A percentile compares a stretch with the other conserved stretches of the same genome.
Evolutionary conservation across 2,888 invertebrate species (phyloP).

Genomic region (Cabera pusaria): DNA sequence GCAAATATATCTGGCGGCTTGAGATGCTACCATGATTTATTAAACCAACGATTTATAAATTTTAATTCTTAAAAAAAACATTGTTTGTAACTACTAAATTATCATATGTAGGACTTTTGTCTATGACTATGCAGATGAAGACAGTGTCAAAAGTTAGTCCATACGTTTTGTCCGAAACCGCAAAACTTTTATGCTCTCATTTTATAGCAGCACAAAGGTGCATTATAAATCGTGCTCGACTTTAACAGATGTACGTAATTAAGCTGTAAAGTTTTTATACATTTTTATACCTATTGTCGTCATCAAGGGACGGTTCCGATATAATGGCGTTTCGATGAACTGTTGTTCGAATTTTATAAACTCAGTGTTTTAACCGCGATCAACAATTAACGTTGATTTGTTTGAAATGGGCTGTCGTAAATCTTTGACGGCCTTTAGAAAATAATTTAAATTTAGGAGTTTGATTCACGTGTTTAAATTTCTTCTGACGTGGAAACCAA

Average conservation of each 20-base stretch:
- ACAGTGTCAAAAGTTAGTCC: slow-evolving; percentile 15
- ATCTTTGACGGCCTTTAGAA: too few species aligned
- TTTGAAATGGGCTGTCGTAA: slow-evolving; percentile 32
- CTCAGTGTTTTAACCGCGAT: slow-evolving; percentile 29
- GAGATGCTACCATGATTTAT: too few species aligned
- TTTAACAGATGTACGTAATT: slow-evolving; percentile 80
- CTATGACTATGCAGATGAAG: not conserved
- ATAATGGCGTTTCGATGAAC: slow-evolving; percentile 44
- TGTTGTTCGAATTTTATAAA: slow-evolving; percentile 40
- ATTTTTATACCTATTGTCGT: slow-evolving; percentile 45
- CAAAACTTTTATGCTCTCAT: slow-evolving; percentile 63
- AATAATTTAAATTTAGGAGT: too few species aligned
- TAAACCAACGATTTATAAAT: too few species aligned
- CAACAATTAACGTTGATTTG: slow-evolving; percentile 29
- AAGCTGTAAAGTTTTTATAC: slow-evolving; percentile 73
- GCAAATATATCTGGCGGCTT: too few species aligned
- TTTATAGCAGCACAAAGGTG: slow-evolving; percentile 69
- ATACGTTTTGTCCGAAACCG: slow-evolving; percentile 35
- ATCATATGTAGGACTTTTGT: too few species aligned
- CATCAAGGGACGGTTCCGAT: slow-evolving; percentile 39
- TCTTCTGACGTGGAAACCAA: too few species aligned
- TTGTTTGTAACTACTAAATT: too few species aligned
- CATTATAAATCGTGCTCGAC: slow-evolving; percentile 71
- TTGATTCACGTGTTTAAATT: too few species aligned
- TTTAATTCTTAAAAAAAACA: too few species aligned